phyloP scores from a whole-genome alignment of 2,113 vertebrate genomes.

The Microtus pennsylvanicus region DNA sequence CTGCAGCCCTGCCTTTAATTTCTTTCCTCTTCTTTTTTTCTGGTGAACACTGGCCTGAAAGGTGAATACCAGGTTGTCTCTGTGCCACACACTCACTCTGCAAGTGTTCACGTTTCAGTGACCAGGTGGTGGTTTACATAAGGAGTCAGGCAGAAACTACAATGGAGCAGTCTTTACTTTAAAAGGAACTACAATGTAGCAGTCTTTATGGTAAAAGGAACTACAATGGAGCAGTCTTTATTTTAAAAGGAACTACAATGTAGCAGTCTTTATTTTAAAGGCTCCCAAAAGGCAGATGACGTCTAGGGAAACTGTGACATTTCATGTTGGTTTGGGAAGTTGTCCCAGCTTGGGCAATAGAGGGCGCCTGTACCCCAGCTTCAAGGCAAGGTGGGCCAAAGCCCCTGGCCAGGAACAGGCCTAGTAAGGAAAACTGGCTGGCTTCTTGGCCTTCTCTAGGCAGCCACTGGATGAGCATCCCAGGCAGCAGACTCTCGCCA shows the following conservation, averaged over 20 bases:
- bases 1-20: fast-evolving
- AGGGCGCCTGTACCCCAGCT: conserved; percentile 90
- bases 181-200: not conserved
- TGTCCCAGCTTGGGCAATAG: conserved; percentile 83
- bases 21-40: not conserved
- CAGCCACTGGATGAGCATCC: not conserved
- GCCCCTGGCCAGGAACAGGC: conserved; percentile 5
- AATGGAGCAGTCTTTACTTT: not conserved
- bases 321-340: not conserved
- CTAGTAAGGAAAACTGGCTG: not conserved
- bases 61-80: not conserved
- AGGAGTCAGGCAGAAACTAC: conserved; percentile 33
- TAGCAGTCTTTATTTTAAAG: conserved; percentile 51
- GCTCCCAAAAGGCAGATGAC: conserved; percentile 58
- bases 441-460: not conserved
- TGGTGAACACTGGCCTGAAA: fast-evolving
- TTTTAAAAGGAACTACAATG: not conserved
- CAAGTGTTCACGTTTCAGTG: not conserved
- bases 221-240: no score
- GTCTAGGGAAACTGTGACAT: not conserved
- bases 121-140: not conserved
- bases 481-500: fast-evolving
- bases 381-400: not conserved
- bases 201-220: no score
- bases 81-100: not conserved